phyloP scores from a whole-genome alignment of 2,797 vertebrate genomes.

The Okamejei kenojei region DNA sequence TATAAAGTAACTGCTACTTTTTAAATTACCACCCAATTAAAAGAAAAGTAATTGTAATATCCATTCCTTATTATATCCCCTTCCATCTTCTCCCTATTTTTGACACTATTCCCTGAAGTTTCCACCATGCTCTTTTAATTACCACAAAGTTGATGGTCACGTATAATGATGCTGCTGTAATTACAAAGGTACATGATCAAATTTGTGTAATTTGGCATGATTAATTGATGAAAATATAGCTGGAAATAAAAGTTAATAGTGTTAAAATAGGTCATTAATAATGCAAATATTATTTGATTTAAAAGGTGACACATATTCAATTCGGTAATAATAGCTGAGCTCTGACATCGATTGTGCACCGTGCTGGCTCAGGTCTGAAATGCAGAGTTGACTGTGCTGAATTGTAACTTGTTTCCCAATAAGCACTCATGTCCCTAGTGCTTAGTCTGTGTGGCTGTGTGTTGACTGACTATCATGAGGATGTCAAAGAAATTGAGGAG shows the following conservation, averaged over 20 bases:
- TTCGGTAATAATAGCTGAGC: neutral
- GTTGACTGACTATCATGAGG: conserved; percentile 8
- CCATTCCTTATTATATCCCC: conserved; percentile 7
- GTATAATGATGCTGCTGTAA: neutral
- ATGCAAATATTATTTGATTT: conserved; percentile 37
- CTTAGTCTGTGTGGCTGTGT: neutral
- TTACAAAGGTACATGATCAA: conserved; percentile 32
- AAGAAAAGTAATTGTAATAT: conserved; percentile 29
- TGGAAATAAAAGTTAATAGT: conserved; percentile 33
- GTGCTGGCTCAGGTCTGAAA: neutral
- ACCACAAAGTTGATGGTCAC: conserved; percentile 21
- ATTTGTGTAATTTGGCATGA: conserved; percentile 25
- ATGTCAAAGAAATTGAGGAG: conserved; percentile 22
- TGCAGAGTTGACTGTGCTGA: neutral
- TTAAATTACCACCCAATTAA: conserved; percentile 35
- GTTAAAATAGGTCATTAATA: conserved; percentile 35
- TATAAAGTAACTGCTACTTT: conserved; percentile 30
- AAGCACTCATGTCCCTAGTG: neutral
- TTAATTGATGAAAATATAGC: conserved; percentile 24
- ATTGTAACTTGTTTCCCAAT: neutral
- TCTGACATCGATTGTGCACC: neutral
- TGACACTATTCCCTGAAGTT: conserved; percentile 32
- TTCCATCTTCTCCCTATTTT: conserved; percentile 13
- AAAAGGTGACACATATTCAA: conserved; percentile 19
- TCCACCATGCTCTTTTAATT: conserved; percentile 27